Conservation (phyloP, 2,888 invertebrate species). For the Xestia ashworthii region DNA sequence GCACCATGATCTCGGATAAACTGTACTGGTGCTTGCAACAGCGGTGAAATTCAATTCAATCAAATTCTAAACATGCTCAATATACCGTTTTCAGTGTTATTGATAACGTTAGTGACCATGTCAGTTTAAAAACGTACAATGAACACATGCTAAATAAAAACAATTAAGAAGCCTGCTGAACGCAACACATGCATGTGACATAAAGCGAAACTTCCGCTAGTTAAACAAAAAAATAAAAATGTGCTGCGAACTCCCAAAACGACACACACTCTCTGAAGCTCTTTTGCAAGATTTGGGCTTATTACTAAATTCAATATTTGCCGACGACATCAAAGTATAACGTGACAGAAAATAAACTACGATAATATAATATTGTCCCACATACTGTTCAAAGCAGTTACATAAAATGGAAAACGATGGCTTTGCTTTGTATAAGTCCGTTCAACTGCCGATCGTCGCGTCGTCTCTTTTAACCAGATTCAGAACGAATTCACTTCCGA, state of each 20-base stretch:
- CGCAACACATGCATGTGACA: slow-evolving; percentile 39
- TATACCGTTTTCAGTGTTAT: too few relatives aligned
- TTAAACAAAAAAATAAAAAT: slow-evolving; percentile 31
- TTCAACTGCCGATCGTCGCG: background rate
- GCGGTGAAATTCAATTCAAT: too few relatives aligned
- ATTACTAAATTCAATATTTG: slow-evolving; percentile 3
- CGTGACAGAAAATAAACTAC: slow-evolving; percentile 7
- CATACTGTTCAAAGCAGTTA: slow-evolving; percentile 50
- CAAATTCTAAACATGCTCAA: too few relatives aligned
- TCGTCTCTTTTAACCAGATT: background rate
- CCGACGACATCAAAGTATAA: slow-evolving; percentile 34
- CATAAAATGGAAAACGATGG: background rate
- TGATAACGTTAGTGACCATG: too few relatives aligned
- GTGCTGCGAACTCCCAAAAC: slow-evolving; percentile 28
- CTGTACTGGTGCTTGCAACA: too few relatives aligned
- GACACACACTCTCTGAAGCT: slow-evolving; percentile 24
- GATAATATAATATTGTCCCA: slow-evolving; percentile 21
- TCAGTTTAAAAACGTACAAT: slow-evolving; percentile 6
- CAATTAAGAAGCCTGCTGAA: slow-evolving; percentile 30
- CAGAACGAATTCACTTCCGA: background rate
- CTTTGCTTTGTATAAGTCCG: background rate
- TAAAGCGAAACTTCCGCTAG: slow-evolving; percentile 18
- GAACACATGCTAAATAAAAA: slow-evolving; percentile 63
- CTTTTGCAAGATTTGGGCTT: background rate
- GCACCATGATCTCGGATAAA: too few relatives aligned